A percentile compares a stretch with the other conserved stretches of the same genome.
These are phyloP conservation scores for Drosophila melanosoma DNA, from an alignment of 2,888 invertebrate species.

Conservation along the genomic window DNA sequence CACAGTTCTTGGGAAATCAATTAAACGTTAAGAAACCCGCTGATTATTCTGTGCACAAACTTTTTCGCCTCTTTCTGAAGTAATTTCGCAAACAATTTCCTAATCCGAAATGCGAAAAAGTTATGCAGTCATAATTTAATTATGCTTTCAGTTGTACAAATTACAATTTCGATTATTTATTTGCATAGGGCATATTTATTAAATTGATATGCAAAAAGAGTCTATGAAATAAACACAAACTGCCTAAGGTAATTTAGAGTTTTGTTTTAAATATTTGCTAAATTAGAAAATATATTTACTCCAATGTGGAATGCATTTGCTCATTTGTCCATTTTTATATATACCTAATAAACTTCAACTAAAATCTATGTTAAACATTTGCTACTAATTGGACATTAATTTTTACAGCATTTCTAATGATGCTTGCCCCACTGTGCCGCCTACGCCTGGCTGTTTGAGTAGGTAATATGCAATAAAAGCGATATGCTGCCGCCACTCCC, in stretches of 20 bases:
- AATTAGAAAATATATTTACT: too few relatives aligned
- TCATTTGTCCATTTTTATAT: neutral
- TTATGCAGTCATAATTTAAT: constrained; percentile 4
- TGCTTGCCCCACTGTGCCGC: constrained; percentile 53
- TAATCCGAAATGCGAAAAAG: constrained; percentile 2
- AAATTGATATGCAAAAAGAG: neutral
- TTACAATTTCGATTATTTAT: neutral
- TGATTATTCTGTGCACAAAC: constrained; percentile 32
- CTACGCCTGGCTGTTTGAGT: constrained; percentile 44
- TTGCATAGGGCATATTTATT: neutral
- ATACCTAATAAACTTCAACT: neutral
- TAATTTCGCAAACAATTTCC: constrained; percentile 36
- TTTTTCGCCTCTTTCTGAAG: constrained; percentile 8
- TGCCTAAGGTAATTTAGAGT: too few relatives aligned
- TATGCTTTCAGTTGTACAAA: neutral
- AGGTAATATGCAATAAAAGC: constrained; percentile 78
- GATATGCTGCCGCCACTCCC: constrained; percentile 62
- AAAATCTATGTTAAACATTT: neutral
- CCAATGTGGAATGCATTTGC: neutral
- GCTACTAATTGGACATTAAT: neutral
- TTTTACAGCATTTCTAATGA: neutral
- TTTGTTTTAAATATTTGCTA: too few relatives aligned
- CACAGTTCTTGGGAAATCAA: constrained; percentile 52
- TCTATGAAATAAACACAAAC: neutral
- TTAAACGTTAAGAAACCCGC: constrained; percentile 26